phyloP scores from a whole-genome alignment of 2,797 vertebrate species.

The Malacoraja senta region DNA sequence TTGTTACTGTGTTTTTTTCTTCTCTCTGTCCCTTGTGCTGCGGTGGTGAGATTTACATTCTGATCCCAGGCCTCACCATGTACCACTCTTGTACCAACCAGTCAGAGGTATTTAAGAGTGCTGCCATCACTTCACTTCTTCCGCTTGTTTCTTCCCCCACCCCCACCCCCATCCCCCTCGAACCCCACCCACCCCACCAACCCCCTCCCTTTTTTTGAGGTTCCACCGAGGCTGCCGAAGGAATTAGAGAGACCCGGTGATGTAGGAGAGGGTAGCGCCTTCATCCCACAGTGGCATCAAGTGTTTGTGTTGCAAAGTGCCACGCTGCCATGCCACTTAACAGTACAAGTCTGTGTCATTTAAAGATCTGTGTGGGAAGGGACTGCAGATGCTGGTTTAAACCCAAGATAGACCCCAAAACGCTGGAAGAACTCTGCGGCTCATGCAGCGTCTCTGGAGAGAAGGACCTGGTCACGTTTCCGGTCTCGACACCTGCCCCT shows the following conservation, averaged over 20 bases:
- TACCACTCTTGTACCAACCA: constrained; percentile 34
- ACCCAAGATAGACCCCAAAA: too few species aligned
- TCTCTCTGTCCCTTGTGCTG: constrained; percentile 21
- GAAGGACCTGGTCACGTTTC: too few species aligned
- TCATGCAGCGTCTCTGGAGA: too few species aligned
- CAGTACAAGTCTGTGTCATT: neutral
- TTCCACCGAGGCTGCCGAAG: neutral
- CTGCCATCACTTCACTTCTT: constrained; percentile 8
- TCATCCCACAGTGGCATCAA: neutral
- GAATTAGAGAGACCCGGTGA: neutral
- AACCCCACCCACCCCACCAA: neutral
- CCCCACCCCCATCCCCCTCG: neutral
- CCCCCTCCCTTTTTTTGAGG: neutral
- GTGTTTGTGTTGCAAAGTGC: neutral
- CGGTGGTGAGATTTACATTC: constrained; percentile 34
- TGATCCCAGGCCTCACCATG: constrained; percentile 18
- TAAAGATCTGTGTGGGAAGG: too few species aligned
- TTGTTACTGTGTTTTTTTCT: constrained; percentile 26
- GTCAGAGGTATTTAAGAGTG: constrained; percentile 36
- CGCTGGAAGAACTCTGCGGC: too few species aligned
- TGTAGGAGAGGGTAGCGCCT: neutral
- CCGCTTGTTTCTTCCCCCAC: neutral
- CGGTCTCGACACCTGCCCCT: too few species aligned
- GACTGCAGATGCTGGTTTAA: too few species aligned
- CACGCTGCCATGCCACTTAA: constrained; percentile 6